Evolutionary conservation across 2,113 vertebrate species (phyloP).

Genomic region (Aepyceros melampus): DNA sequence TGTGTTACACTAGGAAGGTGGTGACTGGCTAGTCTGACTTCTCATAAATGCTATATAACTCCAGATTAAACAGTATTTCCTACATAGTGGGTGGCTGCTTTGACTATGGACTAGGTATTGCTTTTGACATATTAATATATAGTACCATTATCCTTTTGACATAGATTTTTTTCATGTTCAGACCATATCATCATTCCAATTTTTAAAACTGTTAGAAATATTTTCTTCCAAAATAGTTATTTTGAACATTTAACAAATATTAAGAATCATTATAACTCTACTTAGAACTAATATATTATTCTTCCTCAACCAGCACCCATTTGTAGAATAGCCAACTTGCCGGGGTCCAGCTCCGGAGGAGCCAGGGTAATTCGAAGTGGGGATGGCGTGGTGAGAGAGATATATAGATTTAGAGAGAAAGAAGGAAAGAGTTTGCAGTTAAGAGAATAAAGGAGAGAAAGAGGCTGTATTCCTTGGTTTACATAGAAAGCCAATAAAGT

Average conservation of each 20-base stretch:
- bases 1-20: not conserved
- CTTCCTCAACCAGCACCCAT: not conserved
- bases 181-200: not conserved
- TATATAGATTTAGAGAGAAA: no score
- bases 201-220: not conserved
- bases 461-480: no score
- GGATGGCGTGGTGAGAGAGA: accelerated
- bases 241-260: not conserved
- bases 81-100: not conserved
- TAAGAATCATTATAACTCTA: not conserved
- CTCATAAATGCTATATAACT: not conserved
- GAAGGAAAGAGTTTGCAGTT: no score
- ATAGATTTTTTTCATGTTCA: not conserved
- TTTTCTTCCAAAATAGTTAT: not conserved
- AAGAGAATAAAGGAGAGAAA: no score
- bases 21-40: not conserved
- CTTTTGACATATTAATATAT: not conserved
- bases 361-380: no score
- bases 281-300: not conserved
- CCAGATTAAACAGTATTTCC: not conserved
- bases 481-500: no score
- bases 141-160: not conserved
- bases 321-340: not conserved
- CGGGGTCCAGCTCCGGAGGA: accelerated
- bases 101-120: not conserved